Evolutionary conservation across 2,113 vertebrate genomes (phyloP).

Genomic region (Strix aluco): DNA sequence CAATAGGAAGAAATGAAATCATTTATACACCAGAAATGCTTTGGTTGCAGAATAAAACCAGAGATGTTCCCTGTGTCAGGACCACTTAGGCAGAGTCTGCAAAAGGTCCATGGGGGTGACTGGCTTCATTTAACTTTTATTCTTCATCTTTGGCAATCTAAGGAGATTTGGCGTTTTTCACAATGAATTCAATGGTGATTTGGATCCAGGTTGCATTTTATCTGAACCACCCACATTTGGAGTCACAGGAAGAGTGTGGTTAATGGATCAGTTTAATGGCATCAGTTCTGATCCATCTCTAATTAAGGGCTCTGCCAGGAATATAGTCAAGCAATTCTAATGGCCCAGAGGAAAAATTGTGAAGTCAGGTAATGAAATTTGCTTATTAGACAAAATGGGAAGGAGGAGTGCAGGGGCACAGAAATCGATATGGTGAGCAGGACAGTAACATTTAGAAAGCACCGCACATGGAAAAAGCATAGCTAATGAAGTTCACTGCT

Average conservation of each 20-base stretch:
- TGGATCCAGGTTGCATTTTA: slow-evolving; percentile 31
- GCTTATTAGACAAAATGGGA: slow-evolving; percentile 63
- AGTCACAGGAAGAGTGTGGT: slow-evolving; percentile 49
- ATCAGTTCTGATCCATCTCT: slow-evolving; percentile 67
- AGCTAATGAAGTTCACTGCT: slow-evolving; percentile 7
- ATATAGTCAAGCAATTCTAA: slow-evolving; percentile 60
- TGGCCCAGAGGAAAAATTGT: slow-evolving; percentile 66
- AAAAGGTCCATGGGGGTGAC: neutral
- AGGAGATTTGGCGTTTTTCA: neutral
- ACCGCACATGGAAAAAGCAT: neutral
- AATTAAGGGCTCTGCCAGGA: slow-evolving; percentile 69
- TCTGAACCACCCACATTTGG: neutral
- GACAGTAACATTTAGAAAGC: slow-evolving; percentile 16
- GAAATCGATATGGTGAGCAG: slow-evolving; percentile 60
- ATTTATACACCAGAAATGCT: neutral
- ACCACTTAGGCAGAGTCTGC: neutral
- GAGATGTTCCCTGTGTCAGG: neutral
- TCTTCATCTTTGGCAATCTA: neutral
- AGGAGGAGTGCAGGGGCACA: slow-evolving; percentile 60
- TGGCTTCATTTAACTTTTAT: neutral
- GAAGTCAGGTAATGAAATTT: slow-evolving; percentile 70
- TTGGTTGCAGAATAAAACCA: neutral
- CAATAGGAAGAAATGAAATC: neutral
- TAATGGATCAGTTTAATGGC: slow-evolving; percentile 62
- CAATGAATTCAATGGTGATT: neutral